phyloP scores from a whole-genome alignment of 1,140 invertebrate species.

The Orussus abietinus region DNA sequence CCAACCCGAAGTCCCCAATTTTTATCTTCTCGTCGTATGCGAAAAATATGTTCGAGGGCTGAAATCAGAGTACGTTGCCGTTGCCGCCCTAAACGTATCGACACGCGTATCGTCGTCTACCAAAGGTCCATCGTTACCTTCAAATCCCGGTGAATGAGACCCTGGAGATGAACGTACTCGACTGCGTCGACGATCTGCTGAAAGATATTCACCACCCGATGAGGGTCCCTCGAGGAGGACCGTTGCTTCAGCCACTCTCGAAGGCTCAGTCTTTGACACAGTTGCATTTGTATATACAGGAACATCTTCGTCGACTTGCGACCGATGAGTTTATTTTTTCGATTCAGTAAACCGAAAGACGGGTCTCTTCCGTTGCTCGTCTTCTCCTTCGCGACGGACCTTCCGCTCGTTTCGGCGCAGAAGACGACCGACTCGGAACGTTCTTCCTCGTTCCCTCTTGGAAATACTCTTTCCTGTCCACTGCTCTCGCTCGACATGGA shows the following conservation, averaged over 20 bases:
- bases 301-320: slow-evolving; percentile 59
- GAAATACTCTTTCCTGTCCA: no score
- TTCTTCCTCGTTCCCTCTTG: no score
- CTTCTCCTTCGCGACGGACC: slow-evolving; percentile 1
- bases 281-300: slow-evolving; percentile 96
- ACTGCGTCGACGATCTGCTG: slow-evolving; percentile 91
- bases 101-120: no score
- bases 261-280: slow-evolving; percentile 84
- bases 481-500: no score
- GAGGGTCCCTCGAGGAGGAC: slow-evolving; percentile 45
- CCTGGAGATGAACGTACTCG: slow-evolving; percentile 88
- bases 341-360: slow-evolving; percentile 46
- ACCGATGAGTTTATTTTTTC: slow-evolving; percentile 22
- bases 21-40: slow-evolving; percentile 86
- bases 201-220: slow-evolving; percentile 72
- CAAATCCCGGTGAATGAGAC: slow-evolving; percentile 91
- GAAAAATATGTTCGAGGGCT: slow-evolving; percentile 96
- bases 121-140: no score
- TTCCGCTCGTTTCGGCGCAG: background rate
- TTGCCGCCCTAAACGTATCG: no score
- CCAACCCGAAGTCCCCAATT: slow-evolving; percentile 95
- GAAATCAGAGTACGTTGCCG: no score
- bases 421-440: slow-evolving; percentile 15
- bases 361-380: slow-evolving; percentile 12
- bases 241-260: slow-evolving; percentile 80